Base-by-base conservation (phyloP, 2,113 vertebrate species). In the Corythornis cristatus region DNA sequence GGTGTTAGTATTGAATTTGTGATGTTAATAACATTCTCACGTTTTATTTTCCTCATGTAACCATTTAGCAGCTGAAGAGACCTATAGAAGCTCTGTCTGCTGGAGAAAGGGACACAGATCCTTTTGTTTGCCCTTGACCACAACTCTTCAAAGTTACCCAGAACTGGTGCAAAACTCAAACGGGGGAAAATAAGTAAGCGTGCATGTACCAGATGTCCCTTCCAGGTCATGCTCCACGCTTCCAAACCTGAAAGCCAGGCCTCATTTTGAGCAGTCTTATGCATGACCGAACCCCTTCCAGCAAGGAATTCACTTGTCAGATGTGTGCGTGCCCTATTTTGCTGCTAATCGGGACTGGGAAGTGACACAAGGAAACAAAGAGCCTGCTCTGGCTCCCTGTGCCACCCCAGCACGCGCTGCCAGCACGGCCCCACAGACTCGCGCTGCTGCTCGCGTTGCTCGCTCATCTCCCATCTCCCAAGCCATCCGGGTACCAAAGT, bases 191-290 rank as follows among this genome's bases (percentile, higher is more conserved):
- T 11, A 83, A 70, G 26, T 3, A 20, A 64, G 54, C 3, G 4
- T 8, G 71, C 74, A 17, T 0, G 0, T 62, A 75, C 87, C 87
- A 88, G 89, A 93, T 95, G 84, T 89, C 89, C 89, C 91, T 92
- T 90, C 81, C 95, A 85, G 89, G 89, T 64, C 89, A 64, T 15
- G 71, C 75, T 92, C 91, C 40, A 0, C 3, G 67, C 91, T 74
- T 79, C 89, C 89, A 83, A 83, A 96, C 81, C 86, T 96, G 93
- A 92, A 83, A 95, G 86, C 94, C 77, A 77, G 93, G 91, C 93
- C 89, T 89, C 90, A 37, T 90, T 94, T 54, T 8, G 84, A 91
- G 82, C 87, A 25, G 54, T 64, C 86, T 94, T 64, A 95, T 87
- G 93, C 95, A 94, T 95, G 89, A 91, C 37, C 76, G 51, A 93